Evolutionary conservation across 1,140 invertebrate species (phyloP), one percentile per base, ranked within the genome.

Genomic region (Heliconius hewitsoni): DNA sequence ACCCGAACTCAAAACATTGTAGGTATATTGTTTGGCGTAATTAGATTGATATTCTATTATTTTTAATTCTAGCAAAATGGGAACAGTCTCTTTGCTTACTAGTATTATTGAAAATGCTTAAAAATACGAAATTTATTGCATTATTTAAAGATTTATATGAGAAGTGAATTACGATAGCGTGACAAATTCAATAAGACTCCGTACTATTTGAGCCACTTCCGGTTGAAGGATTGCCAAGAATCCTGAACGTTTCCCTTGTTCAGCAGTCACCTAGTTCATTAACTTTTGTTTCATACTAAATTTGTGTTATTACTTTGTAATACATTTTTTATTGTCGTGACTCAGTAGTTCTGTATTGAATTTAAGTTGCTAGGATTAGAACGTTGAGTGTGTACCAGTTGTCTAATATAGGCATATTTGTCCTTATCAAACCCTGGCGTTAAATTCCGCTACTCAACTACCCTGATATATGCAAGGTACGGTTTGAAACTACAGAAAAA

Each of bases 181-280:
- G 79, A 73, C 70, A 73, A 72, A 76, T 76, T 75, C 66, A 76
- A 80, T 76, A 80, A 73, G 71, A 80, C 52, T 77, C 73, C 71
- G 60, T 27, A 80, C 76, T 60, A 80, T 80, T 66, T 27, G n/a
- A 52, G 18, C 39, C 3, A 27, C 71, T 76, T 80, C 79, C 79
- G 74, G 71, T 80, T 80, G 79, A 80, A 72, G 13, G 30, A 19
- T 18, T 34, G 79, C 74, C 74, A 80, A 80, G 74, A 73, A 80
- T 76, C 27, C 74, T 73, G 60, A 76, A 34, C 46, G 39, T 71
- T 74, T 74, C 23, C 71, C 42, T 72, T 19, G 18, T 72, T 42
- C 71, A 66, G 60, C 60, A 27, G 42, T 72, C 37, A 66, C 9
- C 23, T 77, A 72, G 42, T 76, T 66, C 60, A 76, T 66, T 76